phyloP scores from a whole-genome alignment of 2,113 vertebrate genomes.

The Podilymbus podiceps region DNA sequence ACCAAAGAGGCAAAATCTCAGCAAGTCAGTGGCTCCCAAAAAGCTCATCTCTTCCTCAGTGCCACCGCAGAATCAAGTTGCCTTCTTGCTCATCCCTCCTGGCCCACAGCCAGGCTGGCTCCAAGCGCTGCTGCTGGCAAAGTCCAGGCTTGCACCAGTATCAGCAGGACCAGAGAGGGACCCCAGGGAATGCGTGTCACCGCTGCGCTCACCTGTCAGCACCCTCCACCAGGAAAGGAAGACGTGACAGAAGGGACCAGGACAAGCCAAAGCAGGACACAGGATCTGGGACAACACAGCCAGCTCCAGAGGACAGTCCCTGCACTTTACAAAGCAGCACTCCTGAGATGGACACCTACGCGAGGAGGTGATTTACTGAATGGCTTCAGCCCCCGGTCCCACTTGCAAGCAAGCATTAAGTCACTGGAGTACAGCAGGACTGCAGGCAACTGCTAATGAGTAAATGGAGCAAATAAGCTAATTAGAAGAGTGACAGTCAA shows the following conservation, averaged over 20 bases:
- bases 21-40: background rate
- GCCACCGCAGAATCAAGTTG: background rate
- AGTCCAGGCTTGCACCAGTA: background rate
- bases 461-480: conserved; percentile 73
- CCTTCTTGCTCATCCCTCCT: background rate
- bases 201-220: background rate
- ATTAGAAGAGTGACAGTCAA: conserved; percentile 71
- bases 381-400: background rate
- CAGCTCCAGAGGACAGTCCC: background rate
- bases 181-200: background rate
- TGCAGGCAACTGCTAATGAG: conserved; percentile 58
- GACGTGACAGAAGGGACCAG: background rate
- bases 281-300: background rate
- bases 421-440: conserved; percentile 51
- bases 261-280: background rate
- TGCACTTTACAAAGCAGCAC: background rate
- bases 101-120: background rate
- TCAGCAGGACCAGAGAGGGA: background rate
- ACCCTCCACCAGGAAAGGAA: background rate
- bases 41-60: background rate
- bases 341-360: background rate
- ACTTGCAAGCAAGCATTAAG: background rate
- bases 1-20: background rate
- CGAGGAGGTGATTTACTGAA: background rate
- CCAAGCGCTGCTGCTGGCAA: background rate